A percentile compares a stretch with the other conserved stretches of the same genome.
Conservation (phyloP, 2,888 invertebrate genomes). For the Xanthorhoe spadicearia region DNA sequence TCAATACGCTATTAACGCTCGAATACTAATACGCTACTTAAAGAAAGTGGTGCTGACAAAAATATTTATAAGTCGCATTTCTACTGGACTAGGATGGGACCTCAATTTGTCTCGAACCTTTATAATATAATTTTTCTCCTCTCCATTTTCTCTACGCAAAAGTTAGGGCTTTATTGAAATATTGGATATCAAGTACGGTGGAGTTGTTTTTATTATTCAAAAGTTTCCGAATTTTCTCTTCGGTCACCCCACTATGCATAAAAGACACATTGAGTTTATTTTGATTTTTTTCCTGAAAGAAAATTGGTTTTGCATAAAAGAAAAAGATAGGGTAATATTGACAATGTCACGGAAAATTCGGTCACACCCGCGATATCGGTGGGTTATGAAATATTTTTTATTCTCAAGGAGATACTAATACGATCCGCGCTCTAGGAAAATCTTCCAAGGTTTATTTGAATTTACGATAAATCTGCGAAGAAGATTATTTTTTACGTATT, state of each 20-base stretch:
- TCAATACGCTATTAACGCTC: no score
- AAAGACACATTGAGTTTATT: constrained; percentile 67
- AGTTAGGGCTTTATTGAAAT: constrained; percentile 80
- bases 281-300: constrained; percentile 59
- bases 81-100: constrained; percentile 59
- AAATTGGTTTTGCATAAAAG: constrained; percentile 62
- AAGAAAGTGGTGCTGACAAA: constrained; percentile 10
- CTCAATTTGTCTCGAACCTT: constrained; percentile 73
- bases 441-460: not conserved
- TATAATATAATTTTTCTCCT: constrained; percentile 81
- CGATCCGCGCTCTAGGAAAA: constrained; percentile 4
- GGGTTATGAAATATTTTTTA: constrained; percentile 47
- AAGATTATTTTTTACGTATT: not conserved
- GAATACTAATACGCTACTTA: no score
- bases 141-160: constrained; percentile 76
- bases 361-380: constrained; percentile 47
- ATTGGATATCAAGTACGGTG: constrained; percentile 81
- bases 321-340: constrained; percentile 58
- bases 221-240: constrained; percentile 64
- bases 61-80: constrained; percentile 49
- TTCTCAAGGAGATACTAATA: constrained; percentile 26
- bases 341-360: constrained; percentile 53
- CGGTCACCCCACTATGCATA: constrained; percentile 54
- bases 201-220: constrained; percentile 78
- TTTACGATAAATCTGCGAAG: not conserved